phyloP scores from a whole-genome alignment of 2,888 invertebrate genomes.

The Phengaris alcon region DNA sequence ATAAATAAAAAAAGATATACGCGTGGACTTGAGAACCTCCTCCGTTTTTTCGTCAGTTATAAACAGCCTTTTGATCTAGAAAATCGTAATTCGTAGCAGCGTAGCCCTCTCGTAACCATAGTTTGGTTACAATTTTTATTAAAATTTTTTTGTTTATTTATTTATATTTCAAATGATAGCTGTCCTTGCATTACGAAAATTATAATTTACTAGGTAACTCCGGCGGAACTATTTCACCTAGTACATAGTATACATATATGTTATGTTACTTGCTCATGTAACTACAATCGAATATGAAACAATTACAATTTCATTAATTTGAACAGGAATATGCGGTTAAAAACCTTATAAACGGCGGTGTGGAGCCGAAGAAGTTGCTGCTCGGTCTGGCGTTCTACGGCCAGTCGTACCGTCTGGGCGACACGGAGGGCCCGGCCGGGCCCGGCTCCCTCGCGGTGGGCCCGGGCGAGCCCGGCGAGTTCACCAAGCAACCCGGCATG shows the following conservation, averaged over 20 bases:
- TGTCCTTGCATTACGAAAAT: no score
- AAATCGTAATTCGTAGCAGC: neutral
- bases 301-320: constrained; percentile 25
- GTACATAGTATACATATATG: neutral
- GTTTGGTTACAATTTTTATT: neutral
- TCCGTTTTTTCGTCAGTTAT: no score
- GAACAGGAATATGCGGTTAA: constrained; percentile 89
- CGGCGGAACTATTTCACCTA: no score
- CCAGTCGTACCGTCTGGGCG: constrained; percentile 86
- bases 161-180: no score
- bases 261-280: neutral
- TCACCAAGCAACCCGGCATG: constrained; percentile 92
- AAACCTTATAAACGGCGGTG: constrained; percentile 85
- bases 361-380: constrained; percentile 86
- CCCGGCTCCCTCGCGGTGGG: constrained; percentile 84
- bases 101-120: neutral
- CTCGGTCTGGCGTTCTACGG: constrained; percentile 93
- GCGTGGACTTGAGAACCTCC: no score
- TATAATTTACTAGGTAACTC: no score
- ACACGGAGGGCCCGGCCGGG: constrained; percentile 52
- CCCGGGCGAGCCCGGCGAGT: constrained; percentile 89
- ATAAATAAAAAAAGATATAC: no score
- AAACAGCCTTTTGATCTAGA: neutral
- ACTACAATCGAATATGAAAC: no score
- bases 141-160: no score